phyloP scores from a whole-genome alignment of 2,888 invertebrate genomes.

The Toxonevra muliebris region DNA sequence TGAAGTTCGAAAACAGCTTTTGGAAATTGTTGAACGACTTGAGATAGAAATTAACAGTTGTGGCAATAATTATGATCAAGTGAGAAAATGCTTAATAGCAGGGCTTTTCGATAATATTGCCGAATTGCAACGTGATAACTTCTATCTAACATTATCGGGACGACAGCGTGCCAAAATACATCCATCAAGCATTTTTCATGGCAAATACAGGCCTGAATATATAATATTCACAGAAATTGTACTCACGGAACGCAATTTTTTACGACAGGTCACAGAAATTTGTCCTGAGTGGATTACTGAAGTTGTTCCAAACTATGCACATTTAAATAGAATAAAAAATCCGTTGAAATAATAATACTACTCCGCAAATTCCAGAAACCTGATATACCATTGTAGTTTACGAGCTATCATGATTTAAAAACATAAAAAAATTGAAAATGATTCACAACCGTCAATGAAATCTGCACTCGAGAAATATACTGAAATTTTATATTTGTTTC shows the following conservation, averaged over 20 bases:
- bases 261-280: slow-evolving; percentile 80
- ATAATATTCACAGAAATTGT: slow-evolving; percentile 88
- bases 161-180: slow-evolving; percentile 81
- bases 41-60: slow-evolving; percentile 73
- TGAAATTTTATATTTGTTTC: too few species aligned
- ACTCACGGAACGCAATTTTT: slow-evolving; percentile 83
- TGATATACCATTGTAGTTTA: too few species aligned
- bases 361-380: too few species aligned
- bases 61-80: slow-evolving; percentile 71
- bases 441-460: too few species aligned
- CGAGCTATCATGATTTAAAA: too few species aligned
- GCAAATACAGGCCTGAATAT: slow-evolving; percentile 71
- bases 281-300: slow-evolving; percentile 83
- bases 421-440: too few species aligned
- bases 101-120: slow-evolving; percentile 90
- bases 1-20: slow-evolving; percentile 82
- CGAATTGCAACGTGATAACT: slow-evolving; percentile 77
- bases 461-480: too few species aligned
- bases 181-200: slow-evolving; percentile 79
- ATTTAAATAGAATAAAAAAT: slow-evolving; percentile 49
- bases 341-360: slow-evolving; percentile 32
- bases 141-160: slow-evolving; percentile 73
- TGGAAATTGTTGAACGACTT: slow-evolving; percentile 74
- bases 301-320: slow-evolving; percentile 65
- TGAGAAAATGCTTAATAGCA: slow-evolving; percentile 80